Evolutionary conservation across 2,888 invertebrate species (phyloP).

Genomic region (Hydropsyche betteni): DNA sequence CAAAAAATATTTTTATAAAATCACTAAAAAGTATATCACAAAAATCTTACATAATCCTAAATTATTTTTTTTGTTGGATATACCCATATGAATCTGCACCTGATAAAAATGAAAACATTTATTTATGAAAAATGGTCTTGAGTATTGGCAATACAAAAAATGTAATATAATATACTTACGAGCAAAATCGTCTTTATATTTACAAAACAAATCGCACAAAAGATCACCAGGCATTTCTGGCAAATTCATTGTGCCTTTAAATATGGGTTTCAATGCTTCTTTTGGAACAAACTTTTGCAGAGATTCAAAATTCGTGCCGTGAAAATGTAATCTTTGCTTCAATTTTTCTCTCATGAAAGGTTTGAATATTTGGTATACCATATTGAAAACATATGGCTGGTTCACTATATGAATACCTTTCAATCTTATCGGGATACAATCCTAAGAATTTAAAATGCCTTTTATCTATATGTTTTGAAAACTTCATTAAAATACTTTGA

Average conservation of each 20-base stretch:
- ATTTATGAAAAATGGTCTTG: conserved; percentile 1
- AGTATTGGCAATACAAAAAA: background rate
- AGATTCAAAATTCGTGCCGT: conserved; percentile 73
- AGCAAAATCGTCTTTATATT: conserved; percentile 74
- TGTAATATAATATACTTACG: conserved; percentile 61
- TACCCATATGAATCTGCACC: conserved; percentile 70
- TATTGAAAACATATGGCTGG: conserved; percentile 86
- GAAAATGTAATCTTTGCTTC: conserved; percentile 79
- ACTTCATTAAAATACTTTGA: background rate
- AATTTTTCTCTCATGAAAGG: conserved; percentile 88
- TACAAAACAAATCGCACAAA: conserved; percentile 73
- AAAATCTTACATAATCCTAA: no score
- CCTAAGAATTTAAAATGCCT: conserved; percentile 62
- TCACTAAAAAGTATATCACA: background rate
- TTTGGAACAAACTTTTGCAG: conserved; percentile 69
- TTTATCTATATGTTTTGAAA: background rate
- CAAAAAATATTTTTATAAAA: no score
- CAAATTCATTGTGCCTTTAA: conserved; percentile 74
- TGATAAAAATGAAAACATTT: conserved; percentile 57
- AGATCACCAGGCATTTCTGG: conserved; percentile 70
- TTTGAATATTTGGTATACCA: conserved; percentile 86
- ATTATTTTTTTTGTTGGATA: conserved; percentile 44
- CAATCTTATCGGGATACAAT: conserved; percentile 82
- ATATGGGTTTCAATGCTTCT: conserved; percentile 68
- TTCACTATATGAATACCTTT: conserved; percentile 90